Evolutionary conservation across 1,140 invertebrate species (phyloP), one percentile per base, ranked within the genome.

Genomic region (Bursaphelenchus mucronatus): DNA sequence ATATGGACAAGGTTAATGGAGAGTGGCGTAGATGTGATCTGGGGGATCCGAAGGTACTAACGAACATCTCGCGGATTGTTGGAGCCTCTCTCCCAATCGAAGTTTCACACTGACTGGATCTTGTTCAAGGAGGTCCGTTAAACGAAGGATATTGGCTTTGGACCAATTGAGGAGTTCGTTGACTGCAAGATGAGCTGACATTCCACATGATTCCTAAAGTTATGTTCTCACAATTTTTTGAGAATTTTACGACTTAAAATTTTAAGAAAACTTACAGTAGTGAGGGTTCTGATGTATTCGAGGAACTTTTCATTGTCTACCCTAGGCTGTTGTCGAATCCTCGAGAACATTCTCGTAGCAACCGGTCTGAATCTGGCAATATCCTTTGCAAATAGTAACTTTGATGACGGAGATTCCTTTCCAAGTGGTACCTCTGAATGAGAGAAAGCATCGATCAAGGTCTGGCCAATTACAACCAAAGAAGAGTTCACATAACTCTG

Each of bases 361-460:
- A 70, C 45, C 17, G 76, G 76, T n/a, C 70, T 66, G 49, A 72
- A 76, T 9, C 67, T 40, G 7, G 67, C 63, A 56, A 77, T 77
- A 39, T 77, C 76, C 46, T 72, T 74, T 4, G 76, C 76, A 61
- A 80, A 77, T 5, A 77, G 61, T 63, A 95, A 84, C 84, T 95
- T 95, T 82, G 92, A 93, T 13, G 91, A 93, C 39, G 92, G 92
- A 30, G 91, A 94, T 83, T 94, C 92, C 69, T 83, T 81, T 19
- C 64, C 63, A 41, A 79, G 55, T 56, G 57, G 75, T 62, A 83
- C 94, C 92, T 65, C 91, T 90, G 8, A 87, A 87, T 63, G 90
- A 89, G 13, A 92, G 82, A 91, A 94, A 0, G 91, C 88, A 82
- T 95, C 92, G 90, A 95, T 94, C 81, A 96, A 90, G 3, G 92